Conservation (phyloP, 1,140 invertebrate species). For the Bemisia tabaci region DNA sequence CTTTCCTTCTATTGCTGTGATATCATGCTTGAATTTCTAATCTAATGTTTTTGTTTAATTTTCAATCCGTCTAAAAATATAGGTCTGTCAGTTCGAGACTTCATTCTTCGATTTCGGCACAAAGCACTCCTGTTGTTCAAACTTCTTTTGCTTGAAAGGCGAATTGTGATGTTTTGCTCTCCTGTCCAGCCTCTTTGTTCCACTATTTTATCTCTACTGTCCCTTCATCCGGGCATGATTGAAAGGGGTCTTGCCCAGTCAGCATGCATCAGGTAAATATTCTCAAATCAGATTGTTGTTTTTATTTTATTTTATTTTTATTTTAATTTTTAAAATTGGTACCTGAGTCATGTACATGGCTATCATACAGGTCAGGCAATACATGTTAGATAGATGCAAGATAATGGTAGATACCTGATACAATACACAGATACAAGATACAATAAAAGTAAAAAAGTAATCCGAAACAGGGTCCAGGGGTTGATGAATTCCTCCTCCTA, state of each 20-base stretch:
- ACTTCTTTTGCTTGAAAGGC: slow-evolving; percentile 75
- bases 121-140: slow-evolving; percentile 91
- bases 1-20: no score
- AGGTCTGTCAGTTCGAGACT: slow-evolving; percentile 66
- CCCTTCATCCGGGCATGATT: slow-evolving; percentile 77
- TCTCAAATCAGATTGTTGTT: neutral
- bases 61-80: slow-evolving; percentile 18
- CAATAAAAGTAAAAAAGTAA: no score
- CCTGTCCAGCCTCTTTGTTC: slow-evolving; percentile 82
- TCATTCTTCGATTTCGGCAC: slow-evolving; percentile 77
- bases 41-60: slow-evolving; percentile 5
- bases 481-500: no score
- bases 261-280: slow-evolving; percentile 57
- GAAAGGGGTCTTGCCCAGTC: slow-evolving; percentile 75
- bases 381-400: no score
- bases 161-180: slow-evolving; percentile 83
- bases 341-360: neutral
- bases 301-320: neutral
- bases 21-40: no score
- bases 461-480: no score
- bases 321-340: neutral
- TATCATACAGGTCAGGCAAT: no score
- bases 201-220: slow-evolving; percentile 74
- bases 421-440: no score
- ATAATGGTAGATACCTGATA: no score